Evolutionary conservation across 64 coral and sea anemone species (phyloP).

Genomic region (Montipora efflorescens): DNA sequence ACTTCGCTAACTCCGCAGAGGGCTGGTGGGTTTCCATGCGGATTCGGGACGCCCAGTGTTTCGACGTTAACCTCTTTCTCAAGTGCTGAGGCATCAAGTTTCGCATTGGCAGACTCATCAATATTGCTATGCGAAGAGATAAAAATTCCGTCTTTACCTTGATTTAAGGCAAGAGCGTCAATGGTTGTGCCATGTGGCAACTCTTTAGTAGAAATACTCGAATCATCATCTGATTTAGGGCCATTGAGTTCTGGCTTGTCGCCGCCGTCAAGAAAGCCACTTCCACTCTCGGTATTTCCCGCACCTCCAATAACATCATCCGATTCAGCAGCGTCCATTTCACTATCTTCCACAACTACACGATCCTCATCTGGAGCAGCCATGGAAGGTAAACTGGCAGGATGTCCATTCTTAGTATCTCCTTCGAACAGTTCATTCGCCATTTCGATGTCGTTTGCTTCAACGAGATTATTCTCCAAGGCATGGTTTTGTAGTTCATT

Average conservation of each 20-base stretch:
- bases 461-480: background rate
- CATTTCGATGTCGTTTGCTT: conserved; percentile 29
- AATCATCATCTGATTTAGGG: background rate
- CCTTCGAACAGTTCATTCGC: background rate
- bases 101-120: background rate
- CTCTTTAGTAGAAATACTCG: background rate
- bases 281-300: background rate
- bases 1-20: background rate
- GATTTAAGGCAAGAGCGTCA: background rate
- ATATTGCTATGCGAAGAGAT: background rate
- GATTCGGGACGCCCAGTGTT: background rate
- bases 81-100: background rate
- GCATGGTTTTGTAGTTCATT: background rate
- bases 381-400: background rate
- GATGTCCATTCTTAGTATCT: background rate
- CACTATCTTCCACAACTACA: background rate
- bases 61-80: background rate
- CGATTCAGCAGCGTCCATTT: background rate
- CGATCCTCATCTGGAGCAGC: background rate
- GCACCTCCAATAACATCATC: background rate
- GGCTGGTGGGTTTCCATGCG: background rate
- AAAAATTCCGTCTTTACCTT: background rate
- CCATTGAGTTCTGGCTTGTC: no score
- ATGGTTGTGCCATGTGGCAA: background rate
- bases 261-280: background rate